phyloP scores from a whole-genome alignment of 2,888 invertebrate species.

The Tridacna gigas region DNA sequence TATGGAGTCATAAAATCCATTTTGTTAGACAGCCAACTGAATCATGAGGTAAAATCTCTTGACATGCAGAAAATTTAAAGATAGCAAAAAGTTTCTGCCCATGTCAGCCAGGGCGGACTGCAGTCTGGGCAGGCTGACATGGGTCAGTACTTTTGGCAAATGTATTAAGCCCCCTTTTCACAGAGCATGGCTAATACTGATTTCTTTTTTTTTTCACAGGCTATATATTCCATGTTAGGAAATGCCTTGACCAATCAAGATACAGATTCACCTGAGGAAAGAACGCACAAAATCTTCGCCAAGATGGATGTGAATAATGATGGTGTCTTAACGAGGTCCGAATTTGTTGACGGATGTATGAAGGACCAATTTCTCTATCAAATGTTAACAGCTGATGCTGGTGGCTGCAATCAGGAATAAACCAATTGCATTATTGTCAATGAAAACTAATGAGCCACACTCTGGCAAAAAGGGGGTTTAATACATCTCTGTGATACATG shows the following conservation, averaged over 20 bases:
- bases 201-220: conserved; percentile 88
- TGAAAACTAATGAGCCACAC: not conserved
- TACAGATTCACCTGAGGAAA: conserved; percentile 91
- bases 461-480: not conserved
- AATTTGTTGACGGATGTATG: conserved; percentile 98
- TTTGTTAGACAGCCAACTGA: too few species aligned
- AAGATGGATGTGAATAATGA: conserved; percentile 99
- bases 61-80: too few species aligned
- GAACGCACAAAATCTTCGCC: conserved; percentile 99
- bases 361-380: conserved; percentile 89
- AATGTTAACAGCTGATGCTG: conserved; percentile 83
- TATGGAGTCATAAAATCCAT: too few species aligned
- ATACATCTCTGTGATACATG: not conserved
- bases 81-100: too few species aligned
- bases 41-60: too few species aligned
- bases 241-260: conserved; percentile 86
- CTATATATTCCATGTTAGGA: conserved; percentile 99
- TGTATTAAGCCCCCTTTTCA: too few species aligned
- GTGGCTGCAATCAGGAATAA: conserved; percentile 62
- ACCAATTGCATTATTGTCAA: not conserved
- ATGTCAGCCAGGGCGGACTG: too few species aligned
- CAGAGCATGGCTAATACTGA: too few species aligned
- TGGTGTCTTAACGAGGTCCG: conserved; percentile 98
- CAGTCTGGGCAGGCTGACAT: too few species aligned
- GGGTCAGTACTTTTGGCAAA: too few species aligned